A percentile compares a stretch with the other conserved stretches of the same genome.
Conservation (phyloP, 1,140 invertebrate species). For the Metopolophium dirhodum region DNA sequence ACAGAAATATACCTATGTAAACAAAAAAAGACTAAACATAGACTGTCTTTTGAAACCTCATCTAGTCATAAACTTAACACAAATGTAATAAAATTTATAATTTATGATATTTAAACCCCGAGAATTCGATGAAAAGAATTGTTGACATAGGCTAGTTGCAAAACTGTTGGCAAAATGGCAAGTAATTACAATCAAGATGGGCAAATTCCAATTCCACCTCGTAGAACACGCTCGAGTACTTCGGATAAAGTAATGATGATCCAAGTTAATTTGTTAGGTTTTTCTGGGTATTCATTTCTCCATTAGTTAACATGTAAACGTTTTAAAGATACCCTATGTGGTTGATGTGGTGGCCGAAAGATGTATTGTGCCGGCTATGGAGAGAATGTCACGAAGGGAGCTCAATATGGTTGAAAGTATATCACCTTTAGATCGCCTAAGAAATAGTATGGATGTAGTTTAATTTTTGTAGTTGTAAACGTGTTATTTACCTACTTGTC, state of each 20-base stretch:
- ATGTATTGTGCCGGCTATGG: conserved; percentile 48
- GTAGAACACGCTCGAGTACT: conserved; percentile 41
- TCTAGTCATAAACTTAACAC: background rate
- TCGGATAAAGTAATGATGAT: conserved; percentile 28
- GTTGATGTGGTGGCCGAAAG: conserved; percentile 32
- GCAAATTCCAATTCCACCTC: conserved; percentile 43
- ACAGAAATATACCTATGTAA: background rate
- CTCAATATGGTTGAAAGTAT: background rate
- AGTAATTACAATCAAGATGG: conserved; percentile 44
- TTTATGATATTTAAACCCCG: background rate
- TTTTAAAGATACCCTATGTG: conserved; percentile 28
- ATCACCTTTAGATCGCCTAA: conserved; percentile 48
- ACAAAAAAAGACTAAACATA: background rate
- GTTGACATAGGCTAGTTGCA: background rate
- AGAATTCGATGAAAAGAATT: background rate
- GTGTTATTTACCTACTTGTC: background rate
- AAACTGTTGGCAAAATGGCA: conserved; percentile 19
- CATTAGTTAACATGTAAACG: background rate
- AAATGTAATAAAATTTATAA: background rate
- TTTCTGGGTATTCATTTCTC: background rate
- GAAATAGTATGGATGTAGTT: conserved; percentile 27
- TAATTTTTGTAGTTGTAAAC: background rate
- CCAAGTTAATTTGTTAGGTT: background rate
- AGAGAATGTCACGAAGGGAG: conserved; percentile 39
- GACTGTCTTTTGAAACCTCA: background rate